These are phyloP conservation scores for Caenorhabditis becei DNA, from an alignment of 2,888 invertebrate genomes.

Conservation along the genomic window DNA sequence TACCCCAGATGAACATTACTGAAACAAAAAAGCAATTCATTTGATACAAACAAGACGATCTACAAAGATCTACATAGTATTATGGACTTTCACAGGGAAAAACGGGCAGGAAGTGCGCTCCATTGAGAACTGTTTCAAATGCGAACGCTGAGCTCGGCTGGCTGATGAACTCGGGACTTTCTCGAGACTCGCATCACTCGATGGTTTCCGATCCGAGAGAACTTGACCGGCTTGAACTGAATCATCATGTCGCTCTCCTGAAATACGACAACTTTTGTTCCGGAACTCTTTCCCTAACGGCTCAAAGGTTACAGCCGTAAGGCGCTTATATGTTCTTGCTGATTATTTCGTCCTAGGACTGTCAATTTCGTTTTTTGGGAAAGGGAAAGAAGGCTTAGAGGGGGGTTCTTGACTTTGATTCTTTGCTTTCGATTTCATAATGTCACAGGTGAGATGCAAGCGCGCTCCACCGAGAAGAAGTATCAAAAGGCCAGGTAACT, in stretches of 20 bases:
- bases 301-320: conserved; percentile 52
- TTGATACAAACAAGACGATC: conserved; percentile 22
- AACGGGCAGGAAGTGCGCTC: neutral
- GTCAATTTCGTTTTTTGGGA: conserved; percentile 1
- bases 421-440: no score
- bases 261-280: conserved; percentile 21
- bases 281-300: conserved; percentile 28
- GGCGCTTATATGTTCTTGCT: conserved; percentile 39
- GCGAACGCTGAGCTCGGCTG: conserved; percentile 24
- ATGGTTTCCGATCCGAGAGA: conserved; percentile 41
- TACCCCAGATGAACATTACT: no score
- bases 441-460: no score
- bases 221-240: conserved; percentile 62
- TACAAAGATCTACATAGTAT: conserved; percentile 34
- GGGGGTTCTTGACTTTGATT: no score
- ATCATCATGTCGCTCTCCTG: conserved; percentile 64
- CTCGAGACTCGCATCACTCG: conserved; percentile 22
- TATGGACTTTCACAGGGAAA: conserved; percentile 13
- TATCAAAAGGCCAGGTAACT: neutral
- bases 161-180: conserved; percentile 24
- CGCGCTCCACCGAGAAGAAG: conserved; percentile 3
- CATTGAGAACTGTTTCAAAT: conserved; percentile 17
- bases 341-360: conserved; percentile 40
- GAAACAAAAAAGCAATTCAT: neutral
- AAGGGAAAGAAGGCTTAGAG: no score